Evolutionary conservation across 37 sponge, comb jelly and placozoan species (phyloP).

Genomic region (Cliona cf. orientalis): DNA sequence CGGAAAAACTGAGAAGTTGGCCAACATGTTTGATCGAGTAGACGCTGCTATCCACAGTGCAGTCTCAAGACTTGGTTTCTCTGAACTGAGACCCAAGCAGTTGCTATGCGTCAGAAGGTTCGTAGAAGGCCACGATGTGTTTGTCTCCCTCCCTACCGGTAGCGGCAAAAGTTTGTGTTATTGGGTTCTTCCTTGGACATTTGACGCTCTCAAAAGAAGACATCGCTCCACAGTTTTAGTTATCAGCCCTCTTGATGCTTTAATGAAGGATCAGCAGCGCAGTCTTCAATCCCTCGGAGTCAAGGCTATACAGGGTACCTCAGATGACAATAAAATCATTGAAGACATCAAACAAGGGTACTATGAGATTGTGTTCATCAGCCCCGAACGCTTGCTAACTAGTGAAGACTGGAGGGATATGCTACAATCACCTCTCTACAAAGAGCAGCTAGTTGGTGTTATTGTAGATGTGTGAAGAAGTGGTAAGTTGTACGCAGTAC

Average conservation of each 20-base stretch:
- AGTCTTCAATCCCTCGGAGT: too few relatives aligned
- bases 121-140: conserved; percentile 11
- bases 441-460: background rate
- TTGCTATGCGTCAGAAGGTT: background rate
- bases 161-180: conserved; percentile 14
- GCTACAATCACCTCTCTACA: background rate
- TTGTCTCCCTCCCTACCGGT: conserved; percentile 20
- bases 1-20: too few relatives aligned
- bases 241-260: too few relatives aligned
- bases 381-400: background rate
- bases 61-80: background rate
- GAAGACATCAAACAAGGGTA: too few relatives aligned
- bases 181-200: too few relatives aligned
- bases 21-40: background rate
- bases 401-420: background rate
- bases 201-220: too few relatives aligned
- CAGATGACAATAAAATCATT: too few relatives aligned
- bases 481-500: background rate
- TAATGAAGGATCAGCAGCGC: too few relatives aligned
- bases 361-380: background rate
- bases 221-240: too few relatives aligned
- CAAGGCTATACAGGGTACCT: too few relatives aligned
- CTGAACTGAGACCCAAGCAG: conserved; percentile 1
- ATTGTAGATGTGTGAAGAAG: background rate
- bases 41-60: background rate